These are phyloP conservation scores for Pholis gunnellus DNA, from an alignment of 2,113 vertebrate species.

Conservation along the genomic window DNA sequence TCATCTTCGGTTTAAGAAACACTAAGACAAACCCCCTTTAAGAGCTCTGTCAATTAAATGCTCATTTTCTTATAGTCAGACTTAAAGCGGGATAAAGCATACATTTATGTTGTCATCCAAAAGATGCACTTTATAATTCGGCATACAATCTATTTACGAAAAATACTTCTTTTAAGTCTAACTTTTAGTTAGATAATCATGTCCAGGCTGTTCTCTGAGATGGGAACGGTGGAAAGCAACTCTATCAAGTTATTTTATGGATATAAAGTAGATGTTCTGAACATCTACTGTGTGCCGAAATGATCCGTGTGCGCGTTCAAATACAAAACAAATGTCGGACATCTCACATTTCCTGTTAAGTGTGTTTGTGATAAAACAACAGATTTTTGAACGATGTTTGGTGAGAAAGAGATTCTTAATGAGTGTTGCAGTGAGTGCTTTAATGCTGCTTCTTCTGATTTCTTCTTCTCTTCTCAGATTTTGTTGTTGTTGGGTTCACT, in stretches of 20 bases:
- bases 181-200: not conserved
- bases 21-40: rapidly evolving
- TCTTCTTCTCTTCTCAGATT: not conserved
- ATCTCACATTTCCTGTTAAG: not conserved
- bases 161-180: not conserved
- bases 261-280: not conserved
- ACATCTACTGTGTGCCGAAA: not conserved
- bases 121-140: not conserved
- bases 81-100: rapidly evolving
- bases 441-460: not conserved
- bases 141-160: not conserved
- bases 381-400: not conserved
- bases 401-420: not conserved
- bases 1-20: not conserved
- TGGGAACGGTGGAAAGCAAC: not conserved
- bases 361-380: not conserved
- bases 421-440: not conserved
- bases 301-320: not conserved
- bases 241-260: not conserved
- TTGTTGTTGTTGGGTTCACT: not conserved
- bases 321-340: not conserved
- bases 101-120: rapidly evolving
- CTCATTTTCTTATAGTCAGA: not conserved
- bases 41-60: not conserved
- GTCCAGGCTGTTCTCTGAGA: not conserved